These are phyloP conservation scores for Microtus agrestis DNA, from an alignment of 2,797 vertebrate genomes.

Conservation along the genomic window DNA sequence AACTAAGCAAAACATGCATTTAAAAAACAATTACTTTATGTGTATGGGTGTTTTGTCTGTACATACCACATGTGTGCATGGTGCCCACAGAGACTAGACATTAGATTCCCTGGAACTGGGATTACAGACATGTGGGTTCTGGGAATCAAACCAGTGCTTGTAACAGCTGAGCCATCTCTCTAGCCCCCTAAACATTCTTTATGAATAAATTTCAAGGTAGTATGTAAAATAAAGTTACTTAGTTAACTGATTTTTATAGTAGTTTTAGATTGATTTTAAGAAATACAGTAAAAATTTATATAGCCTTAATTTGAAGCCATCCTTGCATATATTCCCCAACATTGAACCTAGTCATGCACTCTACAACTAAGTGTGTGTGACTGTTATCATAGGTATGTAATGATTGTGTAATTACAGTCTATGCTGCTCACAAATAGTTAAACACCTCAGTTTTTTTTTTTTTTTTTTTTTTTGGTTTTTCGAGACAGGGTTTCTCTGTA, in stretches of 20 bases:
- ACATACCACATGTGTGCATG: background rate
- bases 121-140: background rate
- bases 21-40: background rate
- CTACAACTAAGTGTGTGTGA: background rate
- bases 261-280: slow-evolving; percentile 41
- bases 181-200: background rate
- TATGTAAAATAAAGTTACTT: slow-evolving; percentile 52
- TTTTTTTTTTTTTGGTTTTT: no score
- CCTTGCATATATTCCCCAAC: background rate
- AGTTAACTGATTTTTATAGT: slow-evolving; percentile 35
- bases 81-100: background rate
- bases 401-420: background rate
- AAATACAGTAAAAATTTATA: slow-evolving; percentile 26
- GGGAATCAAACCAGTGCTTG: background rate
- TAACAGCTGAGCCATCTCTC: background rate
- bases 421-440: background rate
- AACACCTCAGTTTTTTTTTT: background rate
- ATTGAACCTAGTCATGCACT: background rate
- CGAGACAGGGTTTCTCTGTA: no score
- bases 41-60: background rate
- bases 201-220: background rate
- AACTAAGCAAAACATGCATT: background rate
- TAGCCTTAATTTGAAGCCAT: background rate
- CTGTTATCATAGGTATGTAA: background rate
- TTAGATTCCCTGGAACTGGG: background rate